Conservation (phyloP, 2,113 vertebrate genomes). For the Rana temporaria region DNA sequence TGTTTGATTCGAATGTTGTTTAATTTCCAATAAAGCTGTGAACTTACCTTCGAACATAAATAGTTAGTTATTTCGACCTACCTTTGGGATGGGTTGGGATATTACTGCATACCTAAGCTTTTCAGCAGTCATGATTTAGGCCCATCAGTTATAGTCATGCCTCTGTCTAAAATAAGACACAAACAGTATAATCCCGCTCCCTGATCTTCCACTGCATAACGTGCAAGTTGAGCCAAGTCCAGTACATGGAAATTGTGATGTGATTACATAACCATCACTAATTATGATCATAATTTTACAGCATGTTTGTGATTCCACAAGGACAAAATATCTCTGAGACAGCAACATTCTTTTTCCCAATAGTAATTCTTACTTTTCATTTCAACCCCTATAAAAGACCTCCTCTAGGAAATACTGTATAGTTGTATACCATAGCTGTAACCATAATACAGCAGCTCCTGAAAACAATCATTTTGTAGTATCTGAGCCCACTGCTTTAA, state of each 20-base stretch:
- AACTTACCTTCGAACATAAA: no score
- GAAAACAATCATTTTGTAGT: constrained; percentile 34
- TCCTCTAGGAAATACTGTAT: constrained; percentile 20
- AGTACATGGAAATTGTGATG: constrained; percentile 22
- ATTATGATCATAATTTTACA: constrained; percentile 35
- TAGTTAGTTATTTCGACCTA: no score
- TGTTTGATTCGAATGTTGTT: no score
- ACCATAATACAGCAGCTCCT: constrained; percentile 19
- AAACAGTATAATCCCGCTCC: no score
- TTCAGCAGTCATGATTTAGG: no score
- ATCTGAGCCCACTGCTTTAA: constrained; percentile 22
- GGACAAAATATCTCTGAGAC: constrained; percentile 8
- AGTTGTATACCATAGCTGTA: background rate
- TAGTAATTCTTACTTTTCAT: constrained; percentile 11
- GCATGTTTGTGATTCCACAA: background rate
- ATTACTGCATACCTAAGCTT: no score
- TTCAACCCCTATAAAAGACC: constrained; percentile 20
- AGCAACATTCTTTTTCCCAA: background rate
- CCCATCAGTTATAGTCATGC: no score
- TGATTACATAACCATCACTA: constrained; percentile 36
- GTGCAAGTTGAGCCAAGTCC: constrained; percentile 8
- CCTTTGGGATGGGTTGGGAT: no score
- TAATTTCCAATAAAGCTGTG: no score
- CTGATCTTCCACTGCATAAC: background rate
- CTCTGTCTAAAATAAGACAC: no score